A percentile compares a stretch with the other conserved stretches of the same genome.
These are phyloP conservation scores for Pantelozetes paolii DNA, from an alignment of 2,888 invertebrate species.

Conservation along the genomic window DNA sequence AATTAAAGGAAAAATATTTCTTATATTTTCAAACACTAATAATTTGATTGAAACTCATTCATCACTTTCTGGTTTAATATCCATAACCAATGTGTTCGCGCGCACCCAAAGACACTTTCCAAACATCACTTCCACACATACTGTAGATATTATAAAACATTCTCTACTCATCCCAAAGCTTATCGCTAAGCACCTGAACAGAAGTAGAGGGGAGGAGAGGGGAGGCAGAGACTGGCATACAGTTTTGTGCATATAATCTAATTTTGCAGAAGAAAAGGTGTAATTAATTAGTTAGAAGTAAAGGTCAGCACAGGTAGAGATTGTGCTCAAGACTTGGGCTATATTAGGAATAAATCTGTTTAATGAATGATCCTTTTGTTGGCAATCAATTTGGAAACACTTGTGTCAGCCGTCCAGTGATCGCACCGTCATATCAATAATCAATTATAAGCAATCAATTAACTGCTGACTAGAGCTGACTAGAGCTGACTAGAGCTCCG, in stretches of 20 bases:
- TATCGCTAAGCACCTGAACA: background rate
- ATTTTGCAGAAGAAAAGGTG: conserved; percentile 34
- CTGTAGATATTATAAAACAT: too few species aligned
- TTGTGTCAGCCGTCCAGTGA: conserved; percentile 14
- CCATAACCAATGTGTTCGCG: conserved; percentile 25
- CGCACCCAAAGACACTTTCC: background rate
- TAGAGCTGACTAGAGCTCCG: background rate
- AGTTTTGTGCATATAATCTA: conserved; percentile 17
- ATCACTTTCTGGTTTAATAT: conserved; percentile 27
- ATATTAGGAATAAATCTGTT: conserved; percentile 18
- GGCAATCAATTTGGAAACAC: conserved; percentile 31
- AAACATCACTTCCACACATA: background rate
- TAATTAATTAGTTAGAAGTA: conserved; percentile 27
- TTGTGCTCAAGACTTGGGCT: background rate
- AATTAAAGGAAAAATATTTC: background rate
- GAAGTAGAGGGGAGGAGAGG: background rate
- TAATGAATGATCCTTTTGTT: conserved; percentile 27
- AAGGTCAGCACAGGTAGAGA: background rate
- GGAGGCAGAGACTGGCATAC: background rate
- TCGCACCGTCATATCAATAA: conserved; percentile 28
- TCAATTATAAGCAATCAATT: conserved; percentile 32
- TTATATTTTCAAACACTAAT: conserved; percentile 6
- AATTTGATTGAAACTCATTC: conserved; percentile 34
- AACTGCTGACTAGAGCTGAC: conserved; percentile 17
- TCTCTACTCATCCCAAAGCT: background rate